Conservation (phyloP, 2,888 invertebrate genomes). For the Cerastis leucographa region DNA sequence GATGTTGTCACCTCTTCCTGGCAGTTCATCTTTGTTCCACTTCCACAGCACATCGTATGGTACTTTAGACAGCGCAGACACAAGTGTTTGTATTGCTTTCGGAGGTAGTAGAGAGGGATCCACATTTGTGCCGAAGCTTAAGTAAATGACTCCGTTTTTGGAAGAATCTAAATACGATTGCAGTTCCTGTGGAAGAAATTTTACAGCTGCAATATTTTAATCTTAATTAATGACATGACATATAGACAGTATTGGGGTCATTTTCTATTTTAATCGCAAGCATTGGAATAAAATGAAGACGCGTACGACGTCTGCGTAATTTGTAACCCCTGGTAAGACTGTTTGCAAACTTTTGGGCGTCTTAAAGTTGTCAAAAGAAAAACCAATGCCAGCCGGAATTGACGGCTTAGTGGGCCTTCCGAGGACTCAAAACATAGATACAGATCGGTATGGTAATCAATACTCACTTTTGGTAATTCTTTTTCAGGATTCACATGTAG, state of each 20-base stretch:
- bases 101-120: conserved; percentile 28
- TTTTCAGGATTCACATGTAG: conserved; percentile 76
- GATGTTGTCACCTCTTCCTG: conserved; percentile 66
- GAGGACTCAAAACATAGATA: too few relatives aligned
- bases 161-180: conserved; percentile 36
- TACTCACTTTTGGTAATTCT: conserved; percentile 77
- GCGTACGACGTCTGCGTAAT: too few relatives aligned
- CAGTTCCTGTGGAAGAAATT: conserved; percentile 15
- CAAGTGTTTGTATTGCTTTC: conserved; percentile 19
- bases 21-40: conserved; percentile 69
- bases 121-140: conserved; percentile 42
- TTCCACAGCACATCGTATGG: conserved; percentile 42
- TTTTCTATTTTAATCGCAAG: too few relatives aligned
- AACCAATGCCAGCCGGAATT: too few relatives aligned
- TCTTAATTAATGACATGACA: too few relatives aligned
- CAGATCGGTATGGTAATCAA: neutral
- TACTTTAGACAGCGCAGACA: conserved; percentile 19
- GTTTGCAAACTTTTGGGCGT: too few relatives aligned
- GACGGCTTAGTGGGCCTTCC: too few relatives aligned
- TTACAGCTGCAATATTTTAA: too few relatives aligned
- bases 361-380: too few relatives aligned
- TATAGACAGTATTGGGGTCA: too few relatives aligned
- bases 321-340: too few relatives aligned
- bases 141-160: conserved; percentile 39
- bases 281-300: too few relatives aligned